Evolutionary conservation across 2,888 invertebrate species (phyloP).

Genomic region (Nomada lathburiana): DNA sequence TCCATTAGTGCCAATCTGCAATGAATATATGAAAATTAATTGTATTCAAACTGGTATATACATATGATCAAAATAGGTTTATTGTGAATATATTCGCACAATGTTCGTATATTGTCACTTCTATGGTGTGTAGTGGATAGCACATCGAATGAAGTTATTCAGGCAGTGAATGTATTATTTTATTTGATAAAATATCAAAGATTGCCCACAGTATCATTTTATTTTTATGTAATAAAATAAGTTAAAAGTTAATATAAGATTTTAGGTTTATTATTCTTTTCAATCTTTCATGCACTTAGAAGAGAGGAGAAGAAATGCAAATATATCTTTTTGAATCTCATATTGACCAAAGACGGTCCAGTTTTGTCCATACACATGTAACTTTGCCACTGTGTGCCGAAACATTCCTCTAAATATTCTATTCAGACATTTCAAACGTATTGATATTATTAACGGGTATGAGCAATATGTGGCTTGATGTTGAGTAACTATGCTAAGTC

Average conservation of each 20-base stretch:
- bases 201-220: slow-evolving; percentile 22
- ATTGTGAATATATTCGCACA: slow-evolving; percentile 51
- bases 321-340: slow-evolving; percentile 63
- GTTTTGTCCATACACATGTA: slow-evolving; percentile 60
- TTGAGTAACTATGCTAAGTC: slow-evolving; percentile 59
- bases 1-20: slow-evolving; percentile 39
- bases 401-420: slow-evolving; percentile 74
- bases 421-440: slow-evolving; percentile 68
- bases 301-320: slow-evolving; percentile 37
- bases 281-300: slow-evolving; percentile 41
- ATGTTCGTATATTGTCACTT: slow-evolving; percentile 38
- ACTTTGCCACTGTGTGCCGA: slow-evolving; percentile 79
- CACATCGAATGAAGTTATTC: slow-evolving; percentile 29
- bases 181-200: slow-evolving; percentile 1
- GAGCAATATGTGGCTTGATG: slow-evolving; percentile 61
- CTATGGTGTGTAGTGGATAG: slow-evolving; percentile 20
- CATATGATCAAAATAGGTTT: slow-evolving; percentile 33
- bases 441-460: slow-evolving; percentile 55
- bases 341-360: slow-evolving; percentile 46
- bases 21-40: slow-evolving; percentile 21
- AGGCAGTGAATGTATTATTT: slow-evolving; percentile 66
- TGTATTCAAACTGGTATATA: slow-evolving; percentile 38
- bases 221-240: slow-evolving; percentile 33
- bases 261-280: slow-evolving; percentile 38
- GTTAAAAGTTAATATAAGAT: slow-evolving; percentile 20